Conservation (phyloP, 2,888 invertebrate species). For the Sesia apiformis region DNA sequence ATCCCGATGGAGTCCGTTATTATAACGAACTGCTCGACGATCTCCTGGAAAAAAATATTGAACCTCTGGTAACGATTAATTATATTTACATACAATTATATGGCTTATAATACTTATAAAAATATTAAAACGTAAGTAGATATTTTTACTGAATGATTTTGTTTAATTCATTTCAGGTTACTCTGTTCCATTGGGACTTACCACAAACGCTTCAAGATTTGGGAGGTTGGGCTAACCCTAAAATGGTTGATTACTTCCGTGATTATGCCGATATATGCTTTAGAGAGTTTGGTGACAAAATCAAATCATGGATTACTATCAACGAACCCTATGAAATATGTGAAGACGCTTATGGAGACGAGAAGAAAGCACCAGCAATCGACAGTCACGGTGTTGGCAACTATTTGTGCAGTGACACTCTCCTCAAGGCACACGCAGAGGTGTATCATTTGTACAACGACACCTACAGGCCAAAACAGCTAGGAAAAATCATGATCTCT, state of each 20-base stretch:
- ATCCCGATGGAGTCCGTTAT: constrained; percentile 76
- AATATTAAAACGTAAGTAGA: no score
- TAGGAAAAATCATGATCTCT: constrained; percentile 71
- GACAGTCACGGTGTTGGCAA: constrained; percentile 73
- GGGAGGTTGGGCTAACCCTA: constrained; percentile 72
- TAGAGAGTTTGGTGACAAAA: constrained; percentile 69
- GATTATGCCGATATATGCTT: constrained; percentile 74
- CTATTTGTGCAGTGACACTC: constrained; percentile 78
- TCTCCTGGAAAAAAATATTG: constrained; percentile 75
- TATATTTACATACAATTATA: no score
- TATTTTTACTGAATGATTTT: no score
- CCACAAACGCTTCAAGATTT: constrained; percentile 74
- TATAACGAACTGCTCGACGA: constrained; percentile 79
- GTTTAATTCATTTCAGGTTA: constrained; percentile 53
- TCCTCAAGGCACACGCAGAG: constrained; percentile 79
- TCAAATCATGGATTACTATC: constrained; percentile 80
- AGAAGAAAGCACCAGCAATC: constrained; percentile 67
- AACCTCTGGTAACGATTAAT: constrained; percentile 65
- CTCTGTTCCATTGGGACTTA: constrained; percentile 80
- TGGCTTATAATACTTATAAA: no score
- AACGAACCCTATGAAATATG: constrained; percentile 78
- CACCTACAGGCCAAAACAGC: constrained; percentile 70
- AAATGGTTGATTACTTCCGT: constrained; percentile 68
- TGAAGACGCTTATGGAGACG: constrained; percentile 69
- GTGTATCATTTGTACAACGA: constrained; percentile 78